Base-by-base conservation (phyloP, 1,140 invertebrate genomes). In the Galleria mellonella region DNA sequence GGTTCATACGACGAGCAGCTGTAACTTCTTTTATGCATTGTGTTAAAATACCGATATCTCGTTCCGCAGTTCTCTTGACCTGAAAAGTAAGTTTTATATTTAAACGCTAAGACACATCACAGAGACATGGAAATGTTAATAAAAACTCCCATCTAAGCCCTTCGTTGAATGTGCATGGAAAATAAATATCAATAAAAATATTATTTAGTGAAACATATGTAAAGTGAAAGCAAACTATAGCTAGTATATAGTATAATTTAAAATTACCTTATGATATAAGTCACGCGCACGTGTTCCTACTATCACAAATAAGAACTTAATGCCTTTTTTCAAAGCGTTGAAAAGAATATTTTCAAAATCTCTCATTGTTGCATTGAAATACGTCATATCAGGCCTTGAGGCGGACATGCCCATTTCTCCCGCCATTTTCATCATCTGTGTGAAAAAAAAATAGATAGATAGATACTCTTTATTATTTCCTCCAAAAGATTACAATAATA, bases 21-120 rank as follows among this genome's bases (percentile, higher is more conserved):
- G 91, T 96, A 41, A 39, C 57, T 14, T 82, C 70, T 65, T 92
- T 94, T 6, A 97, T 84, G 62, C 95, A 97, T 60, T 97, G 95
- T 0, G 96, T 97, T 9, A 96, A 66, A 31, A 96, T 84, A 3
- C 94, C 94, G 32, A 93, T 78, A 2, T 87, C 70, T 0, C 94
- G 66, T 83, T 97, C 96, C 0, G 93, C 91, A 5, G 89, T 83
- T 56, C 93, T 89, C 72, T 97, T 97, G 0, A 96, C 74, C 66
- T 86, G 59, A 66, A 87, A 76, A 31, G 33, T 43, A 28, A 44
- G 1, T 29, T 45, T 23, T 23, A 17, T 10, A 35, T 13, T 38
- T 6, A 41, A n/a, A n/a, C n/a, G n/a, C n/a, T n/a, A n/a, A n/a
- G n/a, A n/a, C n/a, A n/a, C n/a, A n/a, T n/a, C n/a, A n/a, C n/a